Conservation (phyloP, 1,140 invertebrate genomes). For the Drosophila ercepeae region DNA sequence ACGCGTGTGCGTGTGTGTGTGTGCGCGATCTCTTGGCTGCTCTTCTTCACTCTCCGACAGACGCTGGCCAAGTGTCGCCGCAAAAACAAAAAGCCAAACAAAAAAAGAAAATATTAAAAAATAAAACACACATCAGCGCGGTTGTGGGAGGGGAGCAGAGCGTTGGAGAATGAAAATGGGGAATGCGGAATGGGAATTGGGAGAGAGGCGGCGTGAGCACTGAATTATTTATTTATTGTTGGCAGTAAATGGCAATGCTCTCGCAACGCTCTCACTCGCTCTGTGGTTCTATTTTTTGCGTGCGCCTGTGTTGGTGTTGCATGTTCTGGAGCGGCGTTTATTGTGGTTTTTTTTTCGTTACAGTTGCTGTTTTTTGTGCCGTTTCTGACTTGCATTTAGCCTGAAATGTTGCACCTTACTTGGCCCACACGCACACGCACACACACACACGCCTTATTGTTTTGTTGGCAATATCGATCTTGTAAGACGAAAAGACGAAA, state of each 20-base stretch:
- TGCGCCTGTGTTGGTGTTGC: neutral
- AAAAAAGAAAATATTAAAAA: slow-evolving; percentile 12
- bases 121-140: neutral
- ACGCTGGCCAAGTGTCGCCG: slow-evolving; percentile 34
- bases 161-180: neutral
- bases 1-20: slow-evolving; percentile 20
- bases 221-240: slow-evolving; percentile 26
- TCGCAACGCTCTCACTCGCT: neutral
- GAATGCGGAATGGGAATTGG: too few species aligned
- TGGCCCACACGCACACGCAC: neutral
- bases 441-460: neutral
- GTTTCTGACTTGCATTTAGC: neutral
- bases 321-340: slow-evolving; percentile 3
- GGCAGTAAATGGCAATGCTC: slow-evolving; percentile 2
- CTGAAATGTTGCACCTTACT: neutral
- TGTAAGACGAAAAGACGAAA: neutral
- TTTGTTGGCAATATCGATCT: slow-evolving; percentile 2
- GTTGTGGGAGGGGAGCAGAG: neutral
- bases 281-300: neutral
- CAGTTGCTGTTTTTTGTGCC: too few species aligned
- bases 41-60: slow-evolving; percentile 16
- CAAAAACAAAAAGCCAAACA: slow-evolving; percentile 38
- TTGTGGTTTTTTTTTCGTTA: neutral
- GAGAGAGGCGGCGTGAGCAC: slow-evolving; percentile 14
- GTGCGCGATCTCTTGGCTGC: slow-evolving; percentile 22